phyloP scores from a whole-genome alignment of 2,113 vertebrate species.

The Colinus virginianus region DNA sequence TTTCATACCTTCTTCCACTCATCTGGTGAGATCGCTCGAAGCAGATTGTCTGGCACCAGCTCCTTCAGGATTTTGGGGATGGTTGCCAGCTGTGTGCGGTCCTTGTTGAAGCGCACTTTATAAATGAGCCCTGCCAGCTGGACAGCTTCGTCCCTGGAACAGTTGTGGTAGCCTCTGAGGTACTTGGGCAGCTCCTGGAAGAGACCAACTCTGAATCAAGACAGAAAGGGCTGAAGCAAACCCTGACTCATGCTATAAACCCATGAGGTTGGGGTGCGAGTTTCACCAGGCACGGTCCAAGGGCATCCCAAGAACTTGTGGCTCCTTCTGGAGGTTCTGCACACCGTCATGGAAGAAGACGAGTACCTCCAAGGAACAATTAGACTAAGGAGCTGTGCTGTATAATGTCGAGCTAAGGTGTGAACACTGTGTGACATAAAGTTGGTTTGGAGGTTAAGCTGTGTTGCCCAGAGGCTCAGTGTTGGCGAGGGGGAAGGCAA shows the following conservation, averaged over 20 bases:
- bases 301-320: background rate
- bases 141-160: conserved; percentile 86
- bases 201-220: conserved; percentile 9
- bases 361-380: background rate
- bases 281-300: background rate
- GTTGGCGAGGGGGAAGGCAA: background rate
- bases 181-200: conserved; percentile 94
- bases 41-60: conserved; percentile 88
- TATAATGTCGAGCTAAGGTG: background rate
- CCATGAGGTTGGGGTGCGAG: background rate
- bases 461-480: background rate
- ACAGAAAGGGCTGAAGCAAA: background rate
- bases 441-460: background rate
- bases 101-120: conserved; percentile 80
- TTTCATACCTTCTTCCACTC: conserved; percentile 93
- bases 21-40: conserved; percentile 84
- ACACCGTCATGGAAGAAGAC: background rate
- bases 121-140: conserved; percentile 89
- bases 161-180: conserved; percentile 91
- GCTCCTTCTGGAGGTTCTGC: background rate
- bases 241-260: background rate
- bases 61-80: conserved; percentile 90
- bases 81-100: conserved; percentile 80
- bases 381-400: background rate
- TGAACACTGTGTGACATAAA: background rate